Conservation (phyloP, 2,113 vertebrate species). For the Hemiprocne comata region DNA sequence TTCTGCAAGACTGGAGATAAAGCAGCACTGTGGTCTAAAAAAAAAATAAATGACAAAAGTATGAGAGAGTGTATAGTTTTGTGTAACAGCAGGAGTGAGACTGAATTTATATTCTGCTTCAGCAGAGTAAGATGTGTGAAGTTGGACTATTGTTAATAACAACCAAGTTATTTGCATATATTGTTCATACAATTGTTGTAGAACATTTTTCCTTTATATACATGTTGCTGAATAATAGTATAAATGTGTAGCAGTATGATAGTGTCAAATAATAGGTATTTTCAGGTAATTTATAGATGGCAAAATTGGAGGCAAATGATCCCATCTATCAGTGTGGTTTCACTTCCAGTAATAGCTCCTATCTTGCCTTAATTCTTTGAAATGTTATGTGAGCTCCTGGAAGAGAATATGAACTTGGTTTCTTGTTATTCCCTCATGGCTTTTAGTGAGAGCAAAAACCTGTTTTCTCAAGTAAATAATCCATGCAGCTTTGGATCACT, state of each 20-base stretch:
- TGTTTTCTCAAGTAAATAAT: neutral
- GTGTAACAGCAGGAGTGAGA: neutral
- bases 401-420: neutral
- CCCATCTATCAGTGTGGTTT: neutral
- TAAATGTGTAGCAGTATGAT: neutral
- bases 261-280: neutral
- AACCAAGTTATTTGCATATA: neutral
- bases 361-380: slow-evolving; percentile 12
- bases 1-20: neutral
- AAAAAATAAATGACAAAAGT: neutral
- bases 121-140: neutral
- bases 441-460: neutral
- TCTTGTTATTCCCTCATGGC: neutral
- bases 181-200: neutral
- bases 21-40: neutral
- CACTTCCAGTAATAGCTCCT: neutral
- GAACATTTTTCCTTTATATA: neutral
- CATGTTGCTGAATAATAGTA: neutral
- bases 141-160: neutral
- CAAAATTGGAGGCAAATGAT: neutral
- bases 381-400: neutral
- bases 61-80: neutral
- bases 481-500: neutral
- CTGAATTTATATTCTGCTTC: neutral
- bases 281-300: neutral